These are phyloP conservation scores for Ibycter americanus DNA, from an alignment of 2,797 vertebrate genomes.

Conservation along the genomic window DNA sequence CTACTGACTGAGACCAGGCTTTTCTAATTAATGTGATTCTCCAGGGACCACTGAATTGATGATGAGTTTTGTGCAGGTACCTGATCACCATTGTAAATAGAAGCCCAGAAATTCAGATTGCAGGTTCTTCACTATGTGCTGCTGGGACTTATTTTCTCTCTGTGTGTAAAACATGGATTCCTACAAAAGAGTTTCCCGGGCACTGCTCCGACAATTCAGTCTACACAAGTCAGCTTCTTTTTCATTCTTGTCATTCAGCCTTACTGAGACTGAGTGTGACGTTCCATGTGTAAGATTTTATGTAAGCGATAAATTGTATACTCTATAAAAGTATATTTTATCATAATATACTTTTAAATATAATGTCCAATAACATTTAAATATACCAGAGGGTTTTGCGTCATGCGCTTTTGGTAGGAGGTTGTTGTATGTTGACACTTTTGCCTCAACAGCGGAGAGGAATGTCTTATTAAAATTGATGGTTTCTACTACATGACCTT, in stretches of 20 bases:
- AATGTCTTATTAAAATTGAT: conserved; percentile 31
- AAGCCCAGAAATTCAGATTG: neutral
- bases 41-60: neutral
- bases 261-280: neutral
- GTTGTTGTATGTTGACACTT: neutral
- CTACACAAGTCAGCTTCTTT: neutral
- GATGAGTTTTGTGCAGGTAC: neutral
- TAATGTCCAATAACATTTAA: neutral
- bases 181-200: neutral
- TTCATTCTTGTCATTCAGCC: neutral
- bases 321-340: neutral
- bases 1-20: neutral
- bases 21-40: neutral
- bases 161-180: neutral
- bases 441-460: neutral
- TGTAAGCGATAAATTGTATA: neutral
- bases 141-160: neutral
- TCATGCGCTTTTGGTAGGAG: neutral
- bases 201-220: neutral
- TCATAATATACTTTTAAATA: too few species aligned
- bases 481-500: conserved; percentile 6
- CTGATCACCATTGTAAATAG: neutral
- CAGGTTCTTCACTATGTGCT: neutral
- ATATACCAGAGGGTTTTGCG: neutral
- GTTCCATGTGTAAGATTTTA: neutral